Evolutionary conservation across 2,797 vertebrate genomes (phyloP), one percentile per base, ranked within the genome.

Genomic region (Gallirallus australis): DNA sequence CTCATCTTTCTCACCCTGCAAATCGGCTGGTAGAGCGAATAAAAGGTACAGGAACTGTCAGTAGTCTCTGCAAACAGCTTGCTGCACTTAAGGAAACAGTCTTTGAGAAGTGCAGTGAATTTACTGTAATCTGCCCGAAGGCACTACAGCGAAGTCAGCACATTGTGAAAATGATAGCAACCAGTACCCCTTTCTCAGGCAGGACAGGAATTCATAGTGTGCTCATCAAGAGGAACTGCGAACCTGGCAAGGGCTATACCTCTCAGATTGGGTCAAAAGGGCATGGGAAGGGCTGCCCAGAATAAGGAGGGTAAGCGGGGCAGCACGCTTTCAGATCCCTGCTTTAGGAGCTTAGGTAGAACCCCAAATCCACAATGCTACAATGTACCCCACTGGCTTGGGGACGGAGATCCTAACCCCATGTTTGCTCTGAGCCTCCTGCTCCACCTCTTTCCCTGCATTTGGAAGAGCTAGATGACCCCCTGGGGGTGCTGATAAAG

Each of bases 81-180:
- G 1, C 59, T 86, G 85, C 54, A 40, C 69, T 90, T 59, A 59
- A 64, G 79, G 59, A 94, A 94, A 83, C 2, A 72, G 50, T 37
- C 52, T 86, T 91, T 81, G 79, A 94, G 89, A 83, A 93, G 50
- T 15, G 82, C 59, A 60, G 63, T 77, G 68, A 77, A 85, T 93
- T 64, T 72, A 59, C 84, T 52, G 65, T 69, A 54, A 72, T 63
- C 80, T 92, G 77, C 73, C 90, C 56, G 7, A 81, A 71, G 69
- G 91, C 79, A 82, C 61, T 76, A 18, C 3, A 69, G 76, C 3
- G 3, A 78, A 82, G n/a, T 63, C 77, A 81, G 82, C 61, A 42
- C 15, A 1, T 48, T 60, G 63, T 90, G 89, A 88, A 92, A 78
- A 89, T 8, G 45, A 72, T 37, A 59, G 72, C 54, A 81, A 69